Conservation (phyloP, 2,113 vertebrate species). For the Dissostichus mawsoni region DNA sequence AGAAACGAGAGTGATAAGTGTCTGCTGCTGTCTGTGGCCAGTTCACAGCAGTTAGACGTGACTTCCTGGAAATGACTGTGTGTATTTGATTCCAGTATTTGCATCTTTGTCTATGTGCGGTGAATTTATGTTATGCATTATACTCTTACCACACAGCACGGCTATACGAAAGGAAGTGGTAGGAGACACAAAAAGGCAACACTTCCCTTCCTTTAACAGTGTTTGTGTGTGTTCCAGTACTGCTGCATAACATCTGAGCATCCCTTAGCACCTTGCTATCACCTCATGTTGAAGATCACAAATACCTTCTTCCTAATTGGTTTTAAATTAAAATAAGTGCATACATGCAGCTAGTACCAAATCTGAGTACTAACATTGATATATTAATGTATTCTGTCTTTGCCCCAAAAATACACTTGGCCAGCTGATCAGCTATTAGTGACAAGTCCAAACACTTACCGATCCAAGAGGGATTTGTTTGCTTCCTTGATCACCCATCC, state of each 20-base stretch:
- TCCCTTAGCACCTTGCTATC: neutral
- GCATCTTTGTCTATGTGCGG: constrained; percentile 70
- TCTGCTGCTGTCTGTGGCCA: constrained; percentile 76
- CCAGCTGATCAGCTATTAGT: constrained; percentile 16
- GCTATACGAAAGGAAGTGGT: constrained; percentile 86
- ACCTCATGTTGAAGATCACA: constrained; percentile 7
- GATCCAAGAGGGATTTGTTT: constrained; percentile 31
- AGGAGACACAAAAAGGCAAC: constrained; percentile 72
- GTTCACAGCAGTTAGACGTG: constrained; percentile 72
- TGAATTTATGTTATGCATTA: constrained; percentile 80
- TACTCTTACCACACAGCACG: constrained; percentile 76
- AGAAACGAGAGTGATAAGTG: constrained; percentile 75
- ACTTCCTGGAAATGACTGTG: constrained; percentile 83
- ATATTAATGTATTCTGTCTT: neutral
- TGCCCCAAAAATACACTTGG: neutral
- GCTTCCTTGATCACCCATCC: constrained; percentile 9
- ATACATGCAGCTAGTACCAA: neutral
- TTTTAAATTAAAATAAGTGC: neutral
- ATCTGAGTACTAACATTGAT: neutral
- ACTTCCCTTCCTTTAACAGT: constrained; percentile 71
- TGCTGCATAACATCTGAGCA: constrained; percentile 44
- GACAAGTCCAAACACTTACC: constrained; percentile 24
- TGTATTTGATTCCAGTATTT: constrained; percentile 74
- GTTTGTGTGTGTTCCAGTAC: constrained; percentile 36
- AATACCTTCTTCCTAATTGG: neutral